Base-by-base conservation (phyloP, 2,888 invertebrate species). In the Hirtodrosophila duncani region DNA sequence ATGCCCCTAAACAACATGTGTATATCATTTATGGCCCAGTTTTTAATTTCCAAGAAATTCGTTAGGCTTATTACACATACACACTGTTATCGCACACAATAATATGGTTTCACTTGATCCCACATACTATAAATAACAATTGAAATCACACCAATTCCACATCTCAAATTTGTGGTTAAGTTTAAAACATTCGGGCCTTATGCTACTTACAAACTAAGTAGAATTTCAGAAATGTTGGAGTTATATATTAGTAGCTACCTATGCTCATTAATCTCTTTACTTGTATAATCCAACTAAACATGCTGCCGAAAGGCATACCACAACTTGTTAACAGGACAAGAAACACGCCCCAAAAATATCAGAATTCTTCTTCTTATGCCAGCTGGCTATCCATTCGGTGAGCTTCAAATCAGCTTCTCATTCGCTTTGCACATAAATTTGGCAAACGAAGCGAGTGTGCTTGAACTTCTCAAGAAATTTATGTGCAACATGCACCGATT, bases 401-500 rank as follows among this genome's bases (percentile, higher is more conserved):
- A n/a, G n/a, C n/a, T 34, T 24, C 31, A 36, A 45, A 29, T 30
- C 55, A 36, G 37, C 51, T 42, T 18, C 36, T 11, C 58, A 58
- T 60, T 60, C 52, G 78, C 26, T 48, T 38, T 49, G 43, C 78
- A 72, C 81, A 72, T 72, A 81, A 72, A 81, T 80, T 63, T 58
- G 62, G 36, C 57, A 45, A 66, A 58, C 70, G n/a, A n/a, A n/a
- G n/a, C n/a, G n/a, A n/a, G n/a, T 37, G 43, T 50, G 77, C 80
- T 60, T 72, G 82, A 72, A 75, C 72, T 81, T 72, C 62, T 36
- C 61, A 41, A 50, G 67, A 57, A 75, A 80, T 81, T 81, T 81
- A 74, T 81, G 72, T 72, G 77, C 80, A 69, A 61, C 71, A 74
- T 69, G 67, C 62, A 57, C 44, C 63, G 81, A 62, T 78, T 63